Percentiles rank a stretch among this genome's conserved stretches.
phyloP scores from a whole-genome alignment of 2,888 invertebrate species.

The Cheilosia grossa region DNA sequence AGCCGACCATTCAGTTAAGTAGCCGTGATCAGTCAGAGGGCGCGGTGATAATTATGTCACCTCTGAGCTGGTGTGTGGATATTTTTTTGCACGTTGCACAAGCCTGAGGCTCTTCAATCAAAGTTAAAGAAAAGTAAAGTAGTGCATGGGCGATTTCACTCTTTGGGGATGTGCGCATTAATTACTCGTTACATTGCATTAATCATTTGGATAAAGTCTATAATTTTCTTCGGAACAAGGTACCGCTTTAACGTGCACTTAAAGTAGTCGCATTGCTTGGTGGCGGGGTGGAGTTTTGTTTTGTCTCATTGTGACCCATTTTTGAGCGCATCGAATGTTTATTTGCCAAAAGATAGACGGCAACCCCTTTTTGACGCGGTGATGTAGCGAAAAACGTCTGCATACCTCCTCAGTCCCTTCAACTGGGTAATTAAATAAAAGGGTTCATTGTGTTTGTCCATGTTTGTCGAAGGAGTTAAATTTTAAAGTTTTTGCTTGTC shows the following conservation, averaged over 20 bases:
- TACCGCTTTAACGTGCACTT: slow-evolving; percentile 47
- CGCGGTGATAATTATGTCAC: slow-evolving; percentile 71
- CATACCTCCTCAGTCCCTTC: slow-evolving; percentile 1
- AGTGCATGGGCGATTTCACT: slow-evolving; percentile 59
- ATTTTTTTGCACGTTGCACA: slow-evolving; percentile 20
- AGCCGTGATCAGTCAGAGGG: slow-evolving; percentile 54
- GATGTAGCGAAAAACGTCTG: slow-evolving; percentile 20
- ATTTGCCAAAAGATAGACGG: slow-evolving; percentile 4
- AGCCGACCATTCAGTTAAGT: slow-evolving; percentile 48
- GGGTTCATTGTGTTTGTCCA: slow-evolving; percentile 43
- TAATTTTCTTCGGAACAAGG: slow-evolving; percentile 39
- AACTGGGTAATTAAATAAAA: slow-evolving; percentile 66
- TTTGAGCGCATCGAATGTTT: slow-evolving; percentile 3
- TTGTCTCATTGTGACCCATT: slow-evolving; percentile 54
- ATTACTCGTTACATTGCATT: slow-evolving; percentile 69
- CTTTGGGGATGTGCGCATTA: slow-evolving; percentile 61
- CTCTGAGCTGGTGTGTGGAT: slow-evolving; percentile 43
- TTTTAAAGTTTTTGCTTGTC: slow-evolving; percentile 45
- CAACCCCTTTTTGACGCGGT: slow-evolving; percentile 21
- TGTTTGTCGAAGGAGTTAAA: slow-evolving; percentile 41
- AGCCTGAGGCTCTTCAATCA: slow-evolving; percentile 56
- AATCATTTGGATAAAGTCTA: slow-evolving; percentile 52
- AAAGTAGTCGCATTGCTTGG: slow-evolving; percentile 8
- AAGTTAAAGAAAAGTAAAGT: slow-evolving; percentile 34
- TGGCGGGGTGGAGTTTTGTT: not conserved